Base-by-base conservation (phyloP, 2,113 vertebrate species). In the Callithrix jacchus region DNA sequence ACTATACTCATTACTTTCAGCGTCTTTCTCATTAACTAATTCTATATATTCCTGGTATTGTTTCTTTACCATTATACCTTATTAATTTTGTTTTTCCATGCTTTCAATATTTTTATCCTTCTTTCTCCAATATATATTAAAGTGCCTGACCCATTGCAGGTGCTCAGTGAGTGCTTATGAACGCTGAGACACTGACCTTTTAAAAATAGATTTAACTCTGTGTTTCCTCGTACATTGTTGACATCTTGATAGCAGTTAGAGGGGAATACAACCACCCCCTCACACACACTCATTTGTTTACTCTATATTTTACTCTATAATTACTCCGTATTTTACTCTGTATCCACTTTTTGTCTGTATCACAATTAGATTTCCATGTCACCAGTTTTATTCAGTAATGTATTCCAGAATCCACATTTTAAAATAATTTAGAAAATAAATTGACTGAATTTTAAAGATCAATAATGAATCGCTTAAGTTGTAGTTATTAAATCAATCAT, bases 11-110 rank as follows among this genome's bases (percentile, higher is more conserved):
- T 42, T 73, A 61, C 74, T 97, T 45, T 90, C 77, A 89, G 54
- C 40, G 52, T 85, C 58, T 96, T 95, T 84, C 52, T 84, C 64
- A 93, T 89, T 94, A 91, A 71, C 73, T 96, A 91, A 81, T 89
- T 90, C 32, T 83, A 6, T 80, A 47, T 93, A 86, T 52, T 17
- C 18, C 12, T 64, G 61, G 27, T 8, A 81, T 27, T 9, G 8
- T 4, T 27, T 73, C 47, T 77, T 35, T 71, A 11, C 14, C 52
- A 12, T 52, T 87, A 64, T 35, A 6, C 35, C 16, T 71, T 30
- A 12, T 66, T 25, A 20, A 37, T 89, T 18, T 70, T 93, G 8
- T 12, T 52, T 83, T 71, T 35, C 64, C 32, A 79, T 58, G 25
- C 13, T 89, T 87, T 87, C 18, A 32, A n/a, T 77, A 23, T 14